These are phyloP conservation scores for Drosophila parabipectinata DNA, from an alignment of 1,140 invertebrate species.

Conservation along the genomic window DNA sequence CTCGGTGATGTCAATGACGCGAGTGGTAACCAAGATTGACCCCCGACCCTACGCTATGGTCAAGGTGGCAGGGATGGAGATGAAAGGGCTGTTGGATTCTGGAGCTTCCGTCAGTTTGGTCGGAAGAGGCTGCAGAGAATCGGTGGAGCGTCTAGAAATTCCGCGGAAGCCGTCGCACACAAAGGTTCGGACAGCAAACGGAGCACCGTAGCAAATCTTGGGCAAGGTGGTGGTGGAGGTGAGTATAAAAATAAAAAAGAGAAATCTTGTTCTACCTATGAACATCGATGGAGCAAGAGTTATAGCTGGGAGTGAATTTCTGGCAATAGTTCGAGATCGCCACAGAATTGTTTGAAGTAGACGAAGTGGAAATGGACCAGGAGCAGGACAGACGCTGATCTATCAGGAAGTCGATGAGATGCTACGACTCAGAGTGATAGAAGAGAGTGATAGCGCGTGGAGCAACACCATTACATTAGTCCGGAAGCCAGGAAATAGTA, in stretches of 20 bases:
- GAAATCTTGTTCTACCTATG: neutral
- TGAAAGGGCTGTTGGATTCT: too few relatives aligned
- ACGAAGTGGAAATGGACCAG: too few relatives aligned
- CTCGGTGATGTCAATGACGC: neutral
- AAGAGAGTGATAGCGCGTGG: too few relatives aligned
- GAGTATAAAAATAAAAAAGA: neutral
- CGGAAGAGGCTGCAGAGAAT: neutral
- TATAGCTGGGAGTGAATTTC: neutral
- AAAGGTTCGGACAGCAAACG: neutral
- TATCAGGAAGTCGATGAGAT: too few relatives aligned
- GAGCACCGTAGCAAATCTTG: neutral
- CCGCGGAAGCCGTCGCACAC: neutral
- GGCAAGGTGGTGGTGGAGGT: neutral
- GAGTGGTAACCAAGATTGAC: neutral
- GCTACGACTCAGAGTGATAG: too few relatives aligned
- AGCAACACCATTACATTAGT: too few relatives aligned
- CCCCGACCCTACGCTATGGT: neutral
- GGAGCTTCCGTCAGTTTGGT: too few relatives aligned
- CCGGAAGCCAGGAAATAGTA: too few relatives aligned
- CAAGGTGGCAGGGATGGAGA: neutral
- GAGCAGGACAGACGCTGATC: too few relatives aligned
- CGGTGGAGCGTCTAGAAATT: neutral
- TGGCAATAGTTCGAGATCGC: too few relatives aligned
- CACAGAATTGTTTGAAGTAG: too few relatives aligned
- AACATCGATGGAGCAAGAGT: neutral